Base-by-base conservation (phyloP, 2,797 vertebrate genomes). In the Coilia nasus region DNA sequence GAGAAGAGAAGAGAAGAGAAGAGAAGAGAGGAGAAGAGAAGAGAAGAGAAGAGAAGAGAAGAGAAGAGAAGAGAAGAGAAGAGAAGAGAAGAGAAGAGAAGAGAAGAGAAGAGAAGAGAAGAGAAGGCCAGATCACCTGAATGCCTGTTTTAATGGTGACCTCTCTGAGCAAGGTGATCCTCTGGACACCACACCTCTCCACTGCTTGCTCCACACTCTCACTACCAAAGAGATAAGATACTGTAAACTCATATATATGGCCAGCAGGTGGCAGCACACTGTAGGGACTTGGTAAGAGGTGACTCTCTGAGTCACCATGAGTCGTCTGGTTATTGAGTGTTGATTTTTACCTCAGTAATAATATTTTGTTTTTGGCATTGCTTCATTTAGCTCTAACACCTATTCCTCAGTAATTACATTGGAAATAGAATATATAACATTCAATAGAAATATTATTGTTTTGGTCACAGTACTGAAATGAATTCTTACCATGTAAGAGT, bases 111-210 rank as follows among this genome's bases (percentile, higher is more conserved):
- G 9, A 54, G 50, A 85, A 17, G 7, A 81, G 44, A 67, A 25
- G n/a, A 67, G 47, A 44, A 81, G 64, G 21, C 35, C 75, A 28
- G 86, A 92, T 93, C 86, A 99, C 98, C 94, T 99, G 98, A 87
- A 99, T 97, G 88, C 98, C 98, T 0, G 96, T 97, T 95, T 98
- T 99, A 87, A 97, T 94, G 88, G 96, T 95, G 81, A 97, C 96
- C 91, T 99, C 98, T 89, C 98, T 96, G 31, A 99, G 96, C 4
- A 99, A 93, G 0, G 97, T 97, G 90, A 96, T 96, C 91, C 96
- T 99, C 95, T 98, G 98, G 3, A 99, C 94, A 21, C 92, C 92
- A 21, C 96, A 96, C 17, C 91, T 94, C 89, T 97, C 96, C 86
- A 96, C 95, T 0, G 95, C 95, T 85, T 97, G 96, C 92, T 98